Evolutionary conservation across 2,113 vertebrate genomes (phyloP), one percentile per base, ranked within the genome.

Genomic region (Chlorocebus sabaeus): DNA sequence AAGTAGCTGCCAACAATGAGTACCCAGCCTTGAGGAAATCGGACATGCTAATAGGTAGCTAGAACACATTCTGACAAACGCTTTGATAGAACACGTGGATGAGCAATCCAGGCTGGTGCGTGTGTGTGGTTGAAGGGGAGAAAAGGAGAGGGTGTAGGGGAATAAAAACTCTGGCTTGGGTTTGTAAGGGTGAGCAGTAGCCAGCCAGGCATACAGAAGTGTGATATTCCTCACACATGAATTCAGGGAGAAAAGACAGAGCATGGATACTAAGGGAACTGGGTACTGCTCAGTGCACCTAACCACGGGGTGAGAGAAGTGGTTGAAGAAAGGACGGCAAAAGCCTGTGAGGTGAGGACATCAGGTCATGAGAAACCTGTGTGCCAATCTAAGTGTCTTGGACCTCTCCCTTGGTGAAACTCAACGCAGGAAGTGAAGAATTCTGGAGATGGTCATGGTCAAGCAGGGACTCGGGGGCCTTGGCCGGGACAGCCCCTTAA

Each of bases 261-360:
- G 25, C 2, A 4, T 5, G 16, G 9, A 18, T 2, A 1, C 27
- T 87, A 40, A 6, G 55, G 38, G 76, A 94, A 30, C 4, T 12
- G 45, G 8, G 0, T 5, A 27, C 9, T 57, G 5, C 45, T 45
- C 79, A 9, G 20, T 64, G 12, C 23, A 6, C 23, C 7, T 18
- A 2, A 20, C 27, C 6, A 11, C 10, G 2, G 32, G 20, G 6
- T 22, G 8, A 68, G 30, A 93, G 67, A 27, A 82, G 23, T 14
- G 2, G 17, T 32, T 14, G 50, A 8, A 76, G 43, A 22, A 17
- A n/a, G 90, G 35, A 32, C 16, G 6, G 14, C 16, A 40, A 20
- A 48, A 43, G 3, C 4, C 10, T 5, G 8, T 7, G 18, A 10
- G 9, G 5, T 14, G 38, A 57, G 16, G 8, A 14, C 0, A 2